These are phyloP conservation scores for Lasioglossum calceatum DNA, from an alignment of 2,888 invertebrate genomes.

Conservation along the genomic window DNA sequence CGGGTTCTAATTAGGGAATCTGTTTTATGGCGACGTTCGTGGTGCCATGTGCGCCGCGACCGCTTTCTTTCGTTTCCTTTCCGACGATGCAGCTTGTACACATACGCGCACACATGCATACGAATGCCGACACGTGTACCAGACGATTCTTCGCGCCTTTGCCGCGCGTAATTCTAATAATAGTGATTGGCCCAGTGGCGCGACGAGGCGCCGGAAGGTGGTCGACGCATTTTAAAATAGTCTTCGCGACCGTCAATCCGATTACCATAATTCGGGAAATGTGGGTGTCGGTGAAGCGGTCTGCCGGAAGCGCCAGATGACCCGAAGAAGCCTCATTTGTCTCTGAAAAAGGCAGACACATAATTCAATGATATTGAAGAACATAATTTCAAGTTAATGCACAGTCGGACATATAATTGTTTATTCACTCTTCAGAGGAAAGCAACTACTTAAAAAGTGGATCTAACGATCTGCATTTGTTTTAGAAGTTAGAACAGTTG, in stretches of 20 bases:
- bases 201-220: slow-evolving; percentile 59
- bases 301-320: slow-evolving; percentile 54
- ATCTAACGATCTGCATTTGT: no score
- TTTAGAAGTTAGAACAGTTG: no score
- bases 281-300: slow-evolving; percentile 30
- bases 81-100: background rate
- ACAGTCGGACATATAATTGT: no score
- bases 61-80: slow-evolving; percentile 8
- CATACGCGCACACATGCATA: background rate
- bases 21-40: background rate
- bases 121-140: background rate
- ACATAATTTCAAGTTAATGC: background rate
- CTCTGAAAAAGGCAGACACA: background rate
- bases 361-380: background rate
- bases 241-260: slow-evolving; percentile 18
- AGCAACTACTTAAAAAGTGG: no score
- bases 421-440: no score
- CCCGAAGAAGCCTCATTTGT: background rate
- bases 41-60: background rate
- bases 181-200: slow-evolving; percentile 62
- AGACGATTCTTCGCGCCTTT: slow-evolving; percentile 51
- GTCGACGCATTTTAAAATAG: slow-evolving; percentile 63
- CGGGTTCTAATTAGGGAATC: slow-evolving; percentile 6
- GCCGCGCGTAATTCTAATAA: slow-evolving; percentile 65
- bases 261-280: slow-evolving; percentile 62